phyloP scores from a whole-genome alignment of 2,113 vertebrate species.

The Oryctolagus cuniculus region DNA sequence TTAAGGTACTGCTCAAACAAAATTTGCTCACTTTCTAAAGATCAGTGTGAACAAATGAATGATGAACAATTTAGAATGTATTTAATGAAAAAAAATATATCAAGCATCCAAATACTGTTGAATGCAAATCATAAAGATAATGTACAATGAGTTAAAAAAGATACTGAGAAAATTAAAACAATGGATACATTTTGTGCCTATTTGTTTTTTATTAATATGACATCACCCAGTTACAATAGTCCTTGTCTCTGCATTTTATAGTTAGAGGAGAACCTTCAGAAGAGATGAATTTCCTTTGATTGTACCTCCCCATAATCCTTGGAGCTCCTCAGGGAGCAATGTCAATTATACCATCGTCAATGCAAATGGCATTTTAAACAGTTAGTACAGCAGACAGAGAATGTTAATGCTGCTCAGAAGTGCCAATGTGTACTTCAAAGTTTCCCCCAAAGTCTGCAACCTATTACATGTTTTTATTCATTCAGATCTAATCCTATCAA shows the following conservation, averaged over 20 bases:
- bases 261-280: constrained; percentile 77
- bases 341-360: constrained; percentile 87
- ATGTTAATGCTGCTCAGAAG: constrained; percentile 84
- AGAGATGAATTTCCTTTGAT: constrained; percentile 83
- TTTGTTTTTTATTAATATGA: constrained; percentile 80
- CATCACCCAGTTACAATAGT: constrained; percentile 73
- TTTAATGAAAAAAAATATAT: not conserved
- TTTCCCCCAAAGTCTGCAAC: constrained; percentile 77
- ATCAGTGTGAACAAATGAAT: constrained; percentile 1
- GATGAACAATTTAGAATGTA: constrained; percentile 35
- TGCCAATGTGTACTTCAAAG: constrained; percentile 17
- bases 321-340: constrained; percentile 84
- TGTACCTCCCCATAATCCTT: constrained; percentile 81
- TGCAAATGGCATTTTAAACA: constrained; percentile 88
- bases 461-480: constrained; percentile 71
- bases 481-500: constrained; percentile 68
- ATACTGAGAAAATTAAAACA: constrained; percentile 73
- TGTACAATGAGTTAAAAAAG: constrained; percentile 75
- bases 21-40: constrained; percentile 31
- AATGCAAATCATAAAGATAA: constrained; percentile 77
- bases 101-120: not conserved
- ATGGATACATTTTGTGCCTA: constrained; percentile 60
- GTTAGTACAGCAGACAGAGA: constrained; percentile 73
- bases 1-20: not conserved
- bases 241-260: constrained; percentile 75